These are phyloP conservation scores for Poecilus cupreus DNA, from an alignment of 2,888 invertebrate genomes.

Conservation along the genomic window DNA sequence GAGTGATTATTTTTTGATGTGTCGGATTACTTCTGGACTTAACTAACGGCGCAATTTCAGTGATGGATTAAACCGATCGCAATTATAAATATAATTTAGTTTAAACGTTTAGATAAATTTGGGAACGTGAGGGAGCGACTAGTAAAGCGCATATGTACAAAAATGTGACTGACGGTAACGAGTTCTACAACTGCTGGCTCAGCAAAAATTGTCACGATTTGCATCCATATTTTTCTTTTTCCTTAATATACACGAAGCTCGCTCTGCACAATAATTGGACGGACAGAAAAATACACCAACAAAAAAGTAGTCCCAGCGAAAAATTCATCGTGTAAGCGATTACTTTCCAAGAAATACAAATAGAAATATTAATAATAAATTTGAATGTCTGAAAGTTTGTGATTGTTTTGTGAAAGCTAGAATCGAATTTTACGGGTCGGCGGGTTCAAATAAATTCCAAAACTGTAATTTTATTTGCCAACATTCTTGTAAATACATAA, in stretches of 20 bases:
- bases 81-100: constrained; percentile 23
- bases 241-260: constrained; percentile 4
- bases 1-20: constrained; percentile 28
- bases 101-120: too few relatives aligned
- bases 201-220: constrained; percentile 54
- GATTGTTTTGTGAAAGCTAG: constrained; percentile 20
- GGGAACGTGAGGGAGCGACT: too few relatives aligned
- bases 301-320: not conserved
- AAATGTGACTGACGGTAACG: constrained; percentile 21
- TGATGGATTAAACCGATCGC: constrained; percentile 21
- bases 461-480: constrained; percentile 42
- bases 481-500: constrained; percentile 54
- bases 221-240: constrained; percentile 32
- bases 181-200: constrained; percentile 29
- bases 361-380: constrained; percentile 3
- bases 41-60: not conserved
- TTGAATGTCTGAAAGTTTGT: constrained; percentile 18
- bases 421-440: constrained; percentile 24
- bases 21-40: not conserved
- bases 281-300: constrained; percentile 10
- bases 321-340: too few relatives aligned
- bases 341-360: too few relatives aligned
- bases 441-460: constrained; percentile 31
- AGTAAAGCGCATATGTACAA: too few relatives aligned
- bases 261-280: constrained; percentile 33